phyloP scores from a whole-genome alignment of 1,140 invertebrate genomes.

The Aphelenchoides besseyi region DNA sequence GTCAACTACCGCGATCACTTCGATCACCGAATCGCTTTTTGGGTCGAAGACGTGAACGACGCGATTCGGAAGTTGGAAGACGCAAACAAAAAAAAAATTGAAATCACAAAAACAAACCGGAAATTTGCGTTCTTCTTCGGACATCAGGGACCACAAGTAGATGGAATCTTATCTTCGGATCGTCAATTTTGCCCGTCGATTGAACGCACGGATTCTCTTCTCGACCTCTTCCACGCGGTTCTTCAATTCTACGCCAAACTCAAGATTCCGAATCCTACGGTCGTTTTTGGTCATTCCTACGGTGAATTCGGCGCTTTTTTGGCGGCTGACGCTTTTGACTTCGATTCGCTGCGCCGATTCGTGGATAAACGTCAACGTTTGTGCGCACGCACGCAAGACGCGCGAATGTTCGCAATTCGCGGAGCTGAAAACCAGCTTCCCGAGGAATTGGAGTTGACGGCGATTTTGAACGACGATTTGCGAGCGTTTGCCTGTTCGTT shows the following conservation, averaged over 20 bases:
- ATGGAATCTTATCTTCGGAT: slow-evolving; percentile 32
- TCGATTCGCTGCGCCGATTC: slow-evolving; percentile 30
- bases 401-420: slow-evolving; percentile 47
- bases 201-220: not conserved
- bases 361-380: slow-evolving; percentile 32
- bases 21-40: slow-evolving; percentile 20
- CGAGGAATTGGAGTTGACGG: slow-evolving; percentile 39
- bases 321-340: slow-evolving; percentile 20
- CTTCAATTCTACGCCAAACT: not conserved
- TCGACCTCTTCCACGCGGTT: not conserved
- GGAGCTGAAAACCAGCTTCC: slow-evolving; percentile 21
- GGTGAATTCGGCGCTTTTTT: slow-evolving; percentile 52
- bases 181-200: slow-evolving; percentile 6
- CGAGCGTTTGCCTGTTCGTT: slow-evolving; percentile 39
- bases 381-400: slow-evolving; percentile 30
- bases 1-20: slow-evolving; percentile 22
- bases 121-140: slow-evolving; percentile 48
- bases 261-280: slow-evolving; percentile 5
- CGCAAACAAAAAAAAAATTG: not conserved
- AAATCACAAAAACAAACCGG: not conserved
- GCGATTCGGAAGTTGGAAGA: slow-evolving; percentile 22
- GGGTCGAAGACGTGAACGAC: slow-evolving; percentile 16
- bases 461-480: slow-evolving; percentile 29
- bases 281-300: slow-evolving; percentile 49
- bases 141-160: slow-evolving; percentile 55